phyloP scores from a whole-genome alignment of 2,797 vertebrate genomes.

The Melanotaenia nigrans region DNA sequence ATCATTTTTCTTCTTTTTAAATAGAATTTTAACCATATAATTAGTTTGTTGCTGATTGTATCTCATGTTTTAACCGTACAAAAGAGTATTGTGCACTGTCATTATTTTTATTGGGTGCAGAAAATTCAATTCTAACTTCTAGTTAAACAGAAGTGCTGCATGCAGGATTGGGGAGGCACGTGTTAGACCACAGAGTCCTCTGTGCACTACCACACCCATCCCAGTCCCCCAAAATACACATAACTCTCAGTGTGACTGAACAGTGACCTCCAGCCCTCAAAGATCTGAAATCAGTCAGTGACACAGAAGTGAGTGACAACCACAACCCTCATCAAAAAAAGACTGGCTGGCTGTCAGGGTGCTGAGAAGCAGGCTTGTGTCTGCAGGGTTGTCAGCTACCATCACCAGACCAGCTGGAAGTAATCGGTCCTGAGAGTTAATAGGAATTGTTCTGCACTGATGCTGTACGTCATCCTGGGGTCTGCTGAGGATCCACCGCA shows the following conservation, averaged over 20 bases:
- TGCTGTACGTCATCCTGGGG: not conserved
- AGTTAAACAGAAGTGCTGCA: constrained; percentile 7
- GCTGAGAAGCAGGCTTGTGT: not conserved
- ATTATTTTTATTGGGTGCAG: not conserved
- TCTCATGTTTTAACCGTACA: not conserved
- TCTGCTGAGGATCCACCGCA: not conserved
- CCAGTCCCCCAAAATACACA: constrained; percentile 36
- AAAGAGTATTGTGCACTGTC: not conserved
- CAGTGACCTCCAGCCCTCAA: constrained; percentile 16
- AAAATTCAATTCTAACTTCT: constrained; percentile 11
- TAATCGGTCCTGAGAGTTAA: not conserved
- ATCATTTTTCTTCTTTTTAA: too few relatives aligned
- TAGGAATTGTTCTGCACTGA: not conserved
- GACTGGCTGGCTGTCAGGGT: not conserved
- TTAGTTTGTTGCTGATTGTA: constrained; percentile 1
- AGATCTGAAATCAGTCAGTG: constrained; percentile 15
- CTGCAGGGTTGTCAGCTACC: not conserved
- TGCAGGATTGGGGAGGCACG: not conserved
- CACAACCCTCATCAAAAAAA: constrained; percentile 4
- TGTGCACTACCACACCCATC: constrained; percentile 37
- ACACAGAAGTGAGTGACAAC: constrained; percentile 1
- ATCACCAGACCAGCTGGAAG: not conserved
- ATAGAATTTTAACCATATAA: too few relatives aligned
- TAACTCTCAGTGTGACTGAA: constrained; percentile 25
- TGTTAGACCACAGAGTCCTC: constrained; percentile 36